Evolutionary conservation across 2,113 vertebrate species (phyloP), one percentile per base, ranked within the genome.

Genomic region (Smithornis capensis): DNA sequence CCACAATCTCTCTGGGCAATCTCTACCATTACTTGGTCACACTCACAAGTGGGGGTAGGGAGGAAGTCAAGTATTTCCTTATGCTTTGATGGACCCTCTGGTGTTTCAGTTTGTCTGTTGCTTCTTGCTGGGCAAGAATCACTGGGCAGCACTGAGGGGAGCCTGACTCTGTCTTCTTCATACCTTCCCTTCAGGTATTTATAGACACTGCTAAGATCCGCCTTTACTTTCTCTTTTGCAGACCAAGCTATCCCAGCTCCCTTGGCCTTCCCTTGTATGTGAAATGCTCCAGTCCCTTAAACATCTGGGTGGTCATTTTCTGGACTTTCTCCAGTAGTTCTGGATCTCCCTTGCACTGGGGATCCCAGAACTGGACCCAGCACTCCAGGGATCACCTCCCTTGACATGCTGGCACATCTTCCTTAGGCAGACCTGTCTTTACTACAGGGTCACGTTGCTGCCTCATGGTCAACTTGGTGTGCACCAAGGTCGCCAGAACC

Each of bases 271-370:
- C 67, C 52, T 64, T 52, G 9, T 10, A 7, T 6, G 24, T n/a
- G 73, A 69, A 40, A 14, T 81, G 21, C 44, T 89, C 31, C 63
- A 38, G 37, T 28, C n/a, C 55, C 63, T 65, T 60, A 56, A 27
- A 13, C 10, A 40, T 37, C 9, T 3, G 9, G 13, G n/a, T 17
- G n/a, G 19, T 15, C 53, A 31, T 83, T 60, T 69, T 31, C n/a
- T 62, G 81, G 28, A 29, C 40, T 29, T n/a, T 69, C 6, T 64
- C 3, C 53, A 22, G 38, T 16, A 63, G 44, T 60, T 68, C 47
- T 0, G 0, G 31, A 13, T 57, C 15, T 62, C 45, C 7, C 15
- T 60, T 52, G 49, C 5, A 6, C 53, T 80, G 55, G 21, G 38
- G 37, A 35, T 83, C 40, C 35, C 71, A 77, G 63, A 83, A 21